Percentiles rank a stretch among this genome's conserved stretches.
Conservation (phyloP, 2,113 vertebrate genomes). For the Tiliqua scincoides region DNA sequence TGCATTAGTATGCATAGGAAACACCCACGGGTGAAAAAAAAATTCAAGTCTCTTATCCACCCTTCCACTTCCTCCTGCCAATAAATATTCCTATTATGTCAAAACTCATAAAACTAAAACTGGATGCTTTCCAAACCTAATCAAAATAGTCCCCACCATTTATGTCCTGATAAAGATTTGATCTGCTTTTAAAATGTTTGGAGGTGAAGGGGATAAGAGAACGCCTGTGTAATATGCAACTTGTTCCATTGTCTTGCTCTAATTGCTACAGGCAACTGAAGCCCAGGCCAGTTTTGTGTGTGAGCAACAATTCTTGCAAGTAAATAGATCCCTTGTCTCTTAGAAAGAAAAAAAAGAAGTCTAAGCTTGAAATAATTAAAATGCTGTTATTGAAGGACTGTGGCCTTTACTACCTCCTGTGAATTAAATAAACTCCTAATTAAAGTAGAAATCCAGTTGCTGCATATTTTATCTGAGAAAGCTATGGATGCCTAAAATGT, state of each 20-base stretch:
- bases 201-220: rapidly evolving
- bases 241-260: background rate
- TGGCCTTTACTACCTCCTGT: background rate
- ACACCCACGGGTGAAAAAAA: background rate
- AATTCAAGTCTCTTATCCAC: background rate
- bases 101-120: constrained; percentile 21
- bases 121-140: constrained; percentile 7
- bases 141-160: background rate
- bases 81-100: constrained; percentile 4
- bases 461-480: background rate
- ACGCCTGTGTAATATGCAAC: background rate
- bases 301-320: constrained; percentile 22
- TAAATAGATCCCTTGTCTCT: constrained; percentile 37
- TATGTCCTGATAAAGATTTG: background rate
- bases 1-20: background rate
- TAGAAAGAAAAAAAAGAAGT: background rate
- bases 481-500: background rate
- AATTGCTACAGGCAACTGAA: constrained; percentile 30
- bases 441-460: background rate
- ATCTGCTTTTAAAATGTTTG: constrained; percentile 10
- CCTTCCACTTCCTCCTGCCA: background rate
- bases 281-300: constrained; percentile 14
- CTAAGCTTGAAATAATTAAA: constrained; percentile 38
- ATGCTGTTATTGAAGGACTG: constrained; percentile 9
- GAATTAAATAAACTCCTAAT: background rate